Evolutionary conservation across 2,888 invertebrate genomes (phyloP).

Genomic region (Polia nebulosa): DNA sequence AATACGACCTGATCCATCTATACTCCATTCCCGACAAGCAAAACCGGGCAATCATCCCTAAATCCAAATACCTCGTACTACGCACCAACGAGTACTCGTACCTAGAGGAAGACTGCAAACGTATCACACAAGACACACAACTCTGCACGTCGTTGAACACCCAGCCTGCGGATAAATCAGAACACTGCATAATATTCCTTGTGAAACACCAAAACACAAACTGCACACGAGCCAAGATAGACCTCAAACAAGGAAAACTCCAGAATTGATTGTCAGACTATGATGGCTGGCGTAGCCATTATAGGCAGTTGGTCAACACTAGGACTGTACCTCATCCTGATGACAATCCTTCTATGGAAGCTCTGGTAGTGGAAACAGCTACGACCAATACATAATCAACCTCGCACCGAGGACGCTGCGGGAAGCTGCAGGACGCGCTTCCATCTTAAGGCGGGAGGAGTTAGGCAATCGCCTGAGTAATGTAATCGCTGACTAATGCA

Average conservation of each 20-base stretch:
- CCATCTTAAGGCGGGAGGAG: conserved; percentile 23
- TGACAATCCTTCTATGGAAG: not conserved
- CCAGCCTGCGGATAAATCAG: not conserved
- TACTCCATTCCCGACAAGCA: too few species aligned
- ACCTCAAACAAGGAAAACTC: conserved; percentile 4
- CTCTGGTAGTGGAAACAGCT: conserved; percentile 6
- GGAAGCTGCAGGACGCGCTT: conserved; percentile 21
- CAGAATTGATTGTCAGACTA: not conserved
- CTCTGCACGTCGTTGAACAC: conserved; percentile 13
- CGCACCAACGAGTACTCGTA: conserved; percentile 20
- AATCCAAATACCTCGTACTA: conserved; percentile 25
- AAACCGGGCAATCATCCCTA: conserved; percentile 4
- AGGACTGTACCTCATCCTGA: conserved; percentile 4
- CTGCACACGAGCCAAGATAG: conserved; percentile 16
- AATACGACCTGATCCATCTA: conserved; percentile 2
- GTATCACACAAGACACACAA: conserved; percentile 14
- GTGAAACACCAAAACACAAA: conserved; percentile 3
- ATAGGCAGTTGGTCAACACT: conserved; percentile 11
- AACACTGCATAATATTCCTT: conserved; percentile 7
- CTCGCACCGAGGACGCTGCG: conserved; percentile 16
- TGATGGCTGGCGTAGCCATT: not conserved
- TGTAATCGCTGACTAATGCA: not conserved
- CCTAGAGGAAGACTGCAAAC: conserved; percentile 11
- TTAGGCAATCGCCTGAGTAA: conserved; percentile 5
- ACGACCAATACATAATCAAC: not conserved